Evolutionary conservation across 2,113 vertebrate species (phyloP).

Genomic region (Rhabdomys dilectus): DNA sequence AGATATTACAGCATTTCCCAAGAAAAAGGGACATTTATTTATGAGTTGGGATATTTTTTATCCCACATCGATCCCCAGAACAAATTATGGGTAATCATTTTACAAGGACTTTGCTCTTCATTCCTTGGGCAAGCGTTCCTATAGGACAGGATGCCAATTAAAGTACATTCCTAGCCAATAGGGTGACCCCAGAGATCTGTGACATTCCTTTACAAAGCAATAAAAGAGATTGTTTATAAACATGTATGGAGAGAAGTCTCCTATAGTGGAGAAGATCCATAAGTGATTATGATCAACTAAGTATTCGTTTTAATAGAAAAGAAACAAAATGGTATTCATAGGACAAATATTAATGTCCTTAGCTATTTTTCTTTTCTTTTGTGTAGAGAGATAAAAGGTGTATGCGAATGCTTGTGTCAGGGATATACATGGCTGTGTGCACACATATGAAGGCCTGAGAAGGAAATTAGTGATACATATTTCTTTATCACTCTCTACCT

Average conservation of each 20-base stretch:
- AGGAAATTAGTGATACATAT: not conserved
- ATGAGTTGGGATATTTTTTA: not conserved
- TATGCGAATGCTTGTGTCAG: not conserved
- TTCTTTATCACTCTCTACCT: not conserved
- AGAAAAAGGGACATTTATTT: constrained; percentile 6
- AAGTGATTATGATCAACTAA: not conserved
- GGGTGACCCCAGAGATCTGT: constrained; percentile 6
- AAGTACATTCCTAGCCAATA: not conserved
- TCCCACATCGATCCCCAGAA: not conserved
- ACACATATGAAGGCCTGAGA: not conserved
- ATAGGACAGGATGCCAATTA: not conserved
- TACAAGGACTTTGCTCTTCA: not conserved
- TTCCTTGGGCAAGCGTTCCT: not conserved
- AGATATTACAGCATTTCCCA: not conserved
- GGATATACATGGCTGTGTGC: not conserved
- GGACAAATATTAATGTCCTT: constrained; percentile 2
- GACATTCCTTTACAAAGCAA: not conserved
- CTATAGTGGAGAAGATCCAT: not conserved
- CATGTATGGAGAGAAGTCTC: not conserved
- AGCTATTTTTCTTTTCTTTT: not conserved
- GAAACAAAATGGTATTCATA: constrained; percentile 15
- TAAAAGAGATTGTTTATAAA: not conserved
- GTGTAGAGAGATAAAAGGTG: not conserved
- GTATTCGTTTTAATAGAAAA: constrained; percentile 26
- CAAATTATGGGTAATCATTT: not conserved